Conservation (phyloP, 2,113 vertebrate genomes). For the Amphiprion percula region DNA sequence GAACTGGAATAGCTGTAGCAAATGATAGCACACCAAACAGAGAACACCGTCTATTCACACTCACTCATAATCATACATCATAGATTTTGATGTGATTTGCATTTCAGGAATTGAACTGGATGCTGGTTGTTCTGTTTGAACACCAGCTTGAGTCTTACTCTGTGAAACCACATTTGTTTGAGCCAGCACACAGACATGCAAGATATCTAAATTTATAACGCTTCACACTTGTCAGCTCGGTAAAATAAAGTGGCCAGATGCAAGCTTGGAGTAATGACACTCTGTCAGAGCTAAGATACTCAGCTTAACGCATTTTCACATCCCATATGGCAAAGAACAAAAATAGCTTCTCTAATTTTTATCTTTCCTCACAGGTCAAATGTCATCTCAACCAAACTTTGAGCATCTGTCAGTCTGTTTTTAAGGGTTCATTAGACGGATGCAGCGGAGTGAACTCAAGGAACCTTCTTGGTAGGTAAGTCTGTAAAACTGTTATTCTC, state of each 20-base stretch:
- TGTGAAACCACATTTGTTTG: conserved; percentile 14
- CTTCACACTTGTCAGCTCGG: conserved; percentile 46
- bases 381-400: not conserved
- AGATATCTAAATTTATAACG: conserved; percentile 52
- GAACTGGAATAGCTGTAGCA: conserved; percentile 1
- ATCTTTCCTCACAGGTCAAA: not conserved
- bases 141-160: not conserved
- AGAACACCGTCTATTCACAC: not conserved
- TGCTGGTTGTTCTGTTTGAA: conserved; percentile 5
- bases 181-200: conserved; percentile 61
- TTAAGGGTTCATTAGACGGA: not conserved
- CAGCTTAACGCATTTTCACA: conserved; percentile 22
- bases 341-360: conserved; percentile 8
- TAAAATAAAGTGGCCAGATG: conserved; percentile 59
- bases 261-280: not conserved
- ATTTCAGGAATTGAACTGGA: not conserved
- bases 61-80: not conserved
- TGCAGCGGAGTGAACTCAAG: not conserved
- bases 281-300: conserved; percentile 18
- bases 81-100: not conserved
- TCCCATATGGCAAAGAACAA: conserved; percentile 9
- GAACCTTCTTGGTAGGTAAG: not conserved
- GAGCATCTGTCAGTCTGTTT: not conserved
- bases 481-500: not conserved
- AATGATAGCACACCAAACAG: not conserved